Evolutionary conservation across 2,797 vertebrate genomes (phyloP), one percentile per base, ranked within the genome.

Genomic region (Phrynocephalus vlangalii): DNA sequence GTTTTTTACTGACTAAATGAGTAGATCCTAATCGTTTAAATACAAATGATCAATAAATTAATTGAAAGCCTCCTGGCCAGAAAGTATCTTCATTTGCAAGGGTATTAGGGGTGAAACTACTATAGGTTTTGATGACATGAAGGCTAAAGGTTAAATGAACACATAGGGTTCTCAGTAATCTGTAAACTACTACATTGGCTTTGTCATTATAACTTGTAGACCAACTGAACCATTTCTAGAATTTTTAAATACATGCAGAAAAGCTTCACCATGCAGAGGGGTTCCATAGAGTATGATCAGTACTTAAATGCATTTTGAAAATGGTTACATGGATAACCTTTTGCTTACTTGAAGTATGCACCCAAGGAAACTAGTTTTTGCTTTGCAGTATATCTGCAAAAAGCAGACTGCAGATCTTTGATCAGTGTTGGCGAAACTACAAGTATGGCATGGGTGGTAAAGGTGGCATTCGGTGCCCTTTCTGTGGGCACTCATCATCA

Each of bases 91-190:
- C 93, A 93, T 94, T 96, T 95, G 94, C 91, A 95, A 92, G 90
- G 87, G 88, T 94, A 94, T 95, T 94, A 91, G 88, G 92, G 90
- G 92, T 96, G 89, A 97, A 93, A 95, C 86, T 88, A 95, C 93
- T 95, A 96, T 92, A 95, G 91, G 90, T 95, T 96, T 96, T 93
- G 91, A 93, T 95, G 95, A 96, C 95, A 95, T 67, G 91, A 93
- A 44, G 95, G 95, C 82, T 91, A 95, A 96, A 96, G 96, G 96
- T 97, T 97, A 97, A 97, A 97, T 94, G 95, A 96, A 97, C 95
- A 96, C 95, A 97, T 97, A 96, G 93, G 93, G 30, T 92, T 96
- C 95, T 79, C 92, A 96, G 93, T 95, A 95, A 97, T 93, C 95
- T 97, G 95, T 96, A 94, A 97, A 96, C n/a, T 87, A 89, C 88